A percentile compares a stretch with the other conserved stretches of the same genome.
Evolutionary conservation across 2,113 vertebrate genomes (phyloP).

Genomic region (Limanda limanda): DNA sequence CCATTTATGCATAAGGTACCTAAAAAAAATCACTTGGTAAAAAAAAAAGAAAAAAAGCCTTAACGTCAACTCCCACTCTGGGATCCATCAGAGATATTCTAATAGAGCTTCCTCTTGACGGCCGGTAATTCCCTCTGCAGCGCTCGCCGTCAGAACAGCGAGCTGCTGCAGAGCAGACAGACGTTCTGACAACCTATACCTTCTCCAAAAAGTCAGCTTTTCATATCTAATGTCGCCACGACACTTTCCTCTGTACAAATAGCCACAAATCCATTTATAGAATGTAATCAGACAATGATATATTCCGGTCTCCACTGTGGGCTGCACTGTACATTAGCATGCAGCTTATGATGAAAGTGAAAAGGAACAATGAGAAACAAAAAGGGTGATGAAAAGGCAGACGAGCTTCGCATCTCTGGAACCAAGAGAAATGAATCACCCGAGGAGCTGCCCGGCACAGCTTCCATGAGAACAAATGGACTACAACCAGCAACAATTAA

Average conservation of each 20-base stretch:
- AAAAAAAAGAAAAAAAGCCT: conserved; percentile 10
- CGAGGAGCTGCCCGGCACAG: conserved; percentile 66
- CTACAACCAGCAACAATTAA: conserved; percentile 82
- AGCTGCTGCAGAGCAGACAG: too few species aligned
- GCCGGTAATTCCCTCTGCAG: conserved; percentile 64
- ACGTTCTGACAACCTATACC: conserved; percentile 56
- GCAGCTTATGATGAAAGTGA: conserved; percentile 62
- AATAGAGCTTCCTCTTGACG: conserved; percentile 59
- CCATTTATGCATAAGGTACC: conserved; percentile 70
- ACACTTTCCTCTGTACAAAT: conserved; percentile 62
- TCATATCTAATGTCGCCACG: conserved; percentile 40
- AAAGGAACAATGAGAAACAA: conserved; percentile 57
- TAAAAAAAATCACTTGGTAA: conserved; percentile 29
- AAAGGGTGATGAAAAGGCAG: conserved; percentile 47
- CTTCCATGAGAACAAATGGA: conserved; percentile 83
- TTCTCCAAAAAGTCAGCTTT: conserved; percentile 50
- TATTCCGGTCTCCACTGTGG: conserved; percentile 16
- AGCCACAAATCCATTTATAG: conserved; percentile 65
- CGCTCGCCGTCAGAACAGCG: conserved; percentile 37
- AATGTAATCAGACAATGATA: conserved; percentile 64
- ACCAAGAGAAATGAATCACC: conserved; percentile 71
- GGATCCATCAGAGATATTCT: conserved; percentile 71
- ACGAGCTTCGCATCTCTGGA: conserved; percentile 42
- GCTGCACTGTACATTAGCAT: conserved; percentile 50
- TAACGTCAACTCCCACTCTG: conserved; percentile 58